These are phyloP conservation scores for Oncorhynchus gorbuscha DNA, from an alignment of 2,113 vertebrate genomes.

Conservation along the genomic window DNA sequence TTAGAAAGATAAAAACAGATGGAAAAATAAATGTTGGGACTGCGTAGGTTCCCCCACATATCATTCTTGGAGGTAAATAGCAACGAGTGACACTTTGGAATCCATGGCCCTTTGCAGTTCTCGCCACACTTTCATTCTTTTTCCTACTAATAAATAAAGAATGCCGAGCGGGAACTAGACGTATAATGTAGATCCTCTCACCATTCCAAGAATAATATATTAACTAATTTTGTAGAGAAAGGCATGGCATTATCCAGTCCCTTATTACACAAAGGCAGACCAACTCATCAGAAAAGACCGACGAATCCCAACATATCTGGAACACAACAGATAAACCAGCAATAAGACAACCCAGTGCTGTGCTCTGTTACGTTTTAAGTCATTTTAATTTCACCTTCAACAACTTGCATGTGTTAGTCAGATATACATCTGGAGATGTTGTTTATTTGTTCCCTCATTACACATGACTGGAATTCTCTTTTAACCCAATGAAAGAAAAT, in stretches of 20 bases:
- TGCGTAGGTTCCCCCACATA: neutral
- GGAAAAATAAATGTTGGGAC: slow-evolving; percentile 28
- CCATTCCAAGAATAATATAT: slow-evolving; percentile 3
- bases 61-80: neutral
- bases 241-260: neutral
- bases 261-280: slow-evolving; percentile 4
- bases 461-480: too few relatives aligned
- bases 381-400: neutral
- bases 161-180: neutral
- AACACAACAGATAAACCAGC: neutral
- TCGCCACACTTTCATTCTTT: slow-evolving; percentile 9
- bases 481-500: too few relatives aligned
- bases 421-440: too few relatives aligned
- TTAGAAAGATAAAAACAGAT: slow-evolving; percentile 16
- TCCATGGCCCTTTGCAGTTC: neutral
- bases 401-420: neutral
- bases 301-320: neutral
- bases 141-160: slow-evolving; percentile 22
- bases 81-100: neutral
- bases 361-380: neutral
- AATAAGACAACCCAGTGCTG: neutral
- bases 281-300: slow-evolving; percentile 15
- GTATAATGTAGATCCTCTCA: neutral
- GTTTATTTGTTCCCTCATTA: neutral
- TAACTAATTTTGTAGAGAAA: neutral